Evolutionary conservation across 2,113 vertebrate genomes (phyloP).

Genomic region (Burhinus oedicnemus): DNA sequence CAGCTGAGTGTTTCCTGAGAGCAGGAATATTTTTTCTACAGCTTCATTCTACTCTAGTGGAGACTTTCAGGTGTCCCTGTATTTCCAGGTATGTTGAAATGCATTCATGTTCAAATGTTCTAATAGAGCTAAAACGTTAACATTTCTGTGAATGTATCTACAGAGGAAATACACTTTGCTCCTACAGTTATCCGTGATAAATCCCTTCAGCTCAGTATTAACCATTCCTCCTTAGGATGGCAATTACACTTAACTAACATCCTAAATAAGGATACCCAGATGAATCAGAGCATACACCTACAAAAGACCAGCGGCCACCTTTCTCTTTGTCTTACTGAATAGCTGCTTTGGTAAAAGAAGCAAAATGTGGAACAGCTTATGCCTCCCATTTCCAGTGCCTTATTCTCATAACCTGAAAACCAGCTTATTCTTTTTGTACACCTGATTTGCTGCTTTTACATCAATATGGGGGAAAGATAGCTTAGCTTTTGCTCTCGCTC

Average conservation of each 20-base stretch:
- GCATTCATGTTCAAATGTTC: background rate
- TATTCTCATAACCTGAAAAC: background rate
- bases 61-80: background rate
- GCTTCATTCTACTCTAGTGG: background rate
- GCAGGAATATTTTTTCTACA: background rate
- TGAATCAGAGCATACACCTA: background rate
- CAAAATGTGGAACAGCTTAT: background rate
- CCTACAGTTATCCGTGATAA: background rate
- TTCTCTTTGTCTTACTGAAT: background rate
- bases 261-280: background rate
- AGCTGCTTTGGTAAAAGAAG: background rate
- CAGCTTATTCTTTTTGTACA: background rate
- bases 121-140: background rate
- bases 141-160: background rate
- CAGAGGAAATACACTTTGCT: background rate
- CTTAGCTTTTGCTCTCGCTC: background rate
- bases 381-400: background rate
- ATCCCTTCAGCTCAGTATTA: background rate
- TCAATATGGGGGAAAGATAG: background rate
- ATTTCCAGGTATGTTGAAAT: background rate
- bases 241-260: background rate
- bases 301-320: background rate
- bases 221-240: background rate
- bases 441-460: background rate
- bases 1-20: background rate